Evolutionary conservation across 2,797 vertebrate species (phyloP).

Genomic region (Amniataba percoides): DNA sequence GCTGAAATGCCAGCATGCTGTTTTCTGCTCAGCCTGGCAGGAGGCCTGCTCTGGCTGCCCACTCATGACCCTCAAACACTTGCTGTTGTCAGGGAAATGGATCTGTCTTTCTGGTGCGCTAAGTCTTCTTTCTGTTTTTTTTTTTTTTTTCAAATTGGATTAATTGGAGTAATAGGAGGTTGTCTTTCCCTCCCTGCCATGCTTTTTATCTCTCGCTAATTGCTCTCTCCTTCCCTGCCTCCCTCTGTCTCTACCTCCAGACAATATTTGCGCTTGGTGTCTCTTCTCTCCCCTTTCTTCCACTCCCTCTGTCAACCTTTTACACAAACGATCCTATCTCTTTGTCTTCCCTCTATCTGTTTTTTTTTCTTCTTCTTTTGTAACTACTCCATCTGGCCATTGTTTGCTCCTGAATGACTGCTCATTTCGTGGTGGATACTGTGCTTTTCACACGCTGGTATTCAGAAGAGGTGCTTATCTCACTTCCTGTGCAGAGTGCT

Average conservation of each 20-base stretch:
- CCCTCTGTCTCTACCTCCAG: conserved; percentile 56
- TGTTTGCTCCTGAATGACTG: conserved; percentile 44
- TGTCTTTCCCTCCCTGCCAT: conserved; percentile 70
- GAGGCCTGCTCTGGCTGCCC: conserved; percentile 65
- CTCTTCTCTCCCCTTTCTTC: conserved; percentile 41
- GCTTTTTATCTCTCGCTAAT: conserved; percentile 78
- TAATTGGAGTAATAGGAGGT: conserved; percentile 81
- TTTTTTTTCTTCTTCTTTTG: neutral
- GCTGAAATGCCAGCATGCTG: conserved; percentile 73
- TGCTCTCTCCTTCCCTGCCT: conserved; percentile 61
- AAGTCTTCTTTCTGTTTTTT: conserved; percentile 38
- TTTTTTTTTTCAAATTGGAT: conserved; percentile 69
- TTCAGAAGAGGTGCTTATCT: conserved; percentile 48
- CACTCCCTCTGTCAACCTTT: conserved; percentile 44
- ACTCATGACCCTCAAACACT: conserved; percentile 74
- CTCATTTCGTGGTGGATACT: conserved; percentile 34
- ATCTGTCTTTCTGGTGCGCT: conserved; percentile 62
- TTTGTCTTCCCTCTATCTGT: conserved; percentile 12
- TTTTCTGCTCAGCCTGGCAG: conserved; percentile 71
- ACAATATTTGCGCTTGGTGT: conserved; percentile 54
- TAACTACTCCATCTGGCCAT: neutral
- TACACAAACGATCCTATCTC: conserved; percentile 26
- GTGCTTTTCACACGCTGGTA: conserved; percentile 25
- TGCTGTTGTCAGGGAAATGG: conserved; percentile 75
- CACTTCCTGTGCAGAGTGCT: conserved; percentile 18